Base-by-base conservation (phyloP, 2,113 vertebrate species). In the Protomyctophum bolini region DNA sequence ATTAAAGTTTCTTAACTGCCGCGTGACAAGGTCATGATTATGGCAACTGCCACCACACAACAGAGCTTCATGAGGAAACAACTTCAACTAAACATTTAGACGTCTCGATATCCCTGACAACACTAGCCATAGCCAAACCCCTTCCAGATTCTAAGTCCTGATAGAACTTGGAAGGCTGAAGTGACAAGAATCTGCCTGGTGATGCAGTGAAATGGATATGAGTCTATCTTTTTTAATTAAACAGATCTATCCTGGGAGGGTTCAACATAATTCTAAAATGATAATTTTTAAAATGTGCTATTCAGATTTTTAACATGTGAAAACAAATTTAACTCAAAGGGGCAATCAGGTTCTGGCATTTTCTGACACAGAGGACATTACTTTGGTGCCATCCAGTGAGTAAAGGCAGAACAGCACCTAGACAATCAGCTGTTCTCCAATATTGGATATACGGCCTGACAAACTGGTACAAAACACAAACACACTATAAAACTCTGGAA, bases 381-480 rank as follows among this genome's bases (percentile, higher is more conserved):
- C 68, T 70, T 70, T 63, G 75, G 73, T 46, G 56, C 85, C 85
- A 84, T 72, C 80, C 15, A 81, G 83, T 88, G 83, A 65, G 50
- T 60, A 48, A 63, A 33, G 11, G 46, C 57, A 75, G 77, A 84
- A 77, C 76, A 64, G 72, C 75, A 76, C 46, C 63, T 45, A 55
- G 29, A 47, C 61, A 59, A 70, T 48, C 63, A 68, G 76, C 70
- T 73, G 81, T 61, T 81, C 61, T 72, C 41, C 48, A 66, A 70
- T 33, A 50, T 11, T 56, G 11, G 33, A 67, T 9, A 67, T 9
- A n/a, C 41, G 75, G 62, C 62, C 71, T 70, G 48, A 72, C 61
- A 4, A 61, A 73, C 65, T 11, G 50, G 3, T 49, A 75, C 12
- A 15, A 49, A 52, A 65, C 6, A 21, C 10, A 11, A 63, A 49